phyloP scores from a whole-genome alignment of 35 echinoderm and acorn worm species.

The Ptychodera flava region DNA sequence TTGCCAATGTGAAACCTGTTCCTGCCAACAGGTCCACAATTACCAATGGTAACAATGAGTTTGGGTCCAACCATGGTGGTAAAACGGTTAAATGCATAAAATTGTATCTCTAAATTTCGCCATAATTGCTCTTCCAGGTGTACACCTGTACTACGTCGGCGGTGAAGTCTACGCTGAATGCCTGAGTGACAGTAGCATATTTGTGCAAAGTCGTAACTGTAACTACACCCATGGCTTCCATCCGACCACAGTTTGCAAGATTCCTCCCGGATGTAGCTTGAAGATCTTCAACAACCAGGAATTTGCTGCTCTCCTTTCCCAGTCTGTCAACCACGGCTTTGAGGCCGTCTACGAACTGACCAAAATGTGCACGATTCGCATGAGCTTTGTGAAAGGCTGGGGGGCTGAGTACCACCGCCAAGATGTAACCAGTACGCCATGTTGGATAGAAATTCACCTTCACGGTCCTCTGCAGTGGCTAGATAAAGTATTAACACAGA shows the following conservation, averaged over 20 bases:
- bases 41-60: too few species aligned
- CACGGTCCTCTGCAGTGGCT: constrained; percentile 98
- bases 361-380: constrained; percentile 99
- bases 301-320: constrained; percentile 95
- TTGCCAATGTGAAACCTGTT: too few species aligned
- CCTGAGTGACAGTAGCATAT: constrained; percentile 99
- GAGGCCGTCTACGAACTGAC: constrained; percentile 98
- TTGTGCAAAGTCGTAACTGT: constrained; percentile 98
- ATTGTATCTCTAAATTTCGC: too few species aligned
- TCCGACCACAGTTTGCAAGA: constrained; percentile 98
- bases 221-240: constrained; percentile 99
- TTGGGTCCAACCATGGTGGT: too few species aligned
- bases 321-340: constrained; percentile 99
- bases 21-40: too few species aligned
- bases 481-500: constrained; percentile 97
- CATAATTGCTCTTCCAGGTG: too few species aligned
- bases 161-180: constrained; percentile 98
- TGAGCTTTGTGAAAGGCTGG: constrained; percentile 99
- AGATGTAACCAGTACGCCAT: constrained; percentile 95
- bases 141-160: constrained; percentile 99
- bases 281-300: constrained; percentile 99
- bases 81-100: too few species aligned
- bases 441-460: constrained; percentile 99
- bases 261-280: constrained; percentile 93
- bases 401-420: constrained; percentile 97